Base-by-base conservation (phyloP, 2,113 vertebrate species). In the Leucoraja erinaceus region DNA sequence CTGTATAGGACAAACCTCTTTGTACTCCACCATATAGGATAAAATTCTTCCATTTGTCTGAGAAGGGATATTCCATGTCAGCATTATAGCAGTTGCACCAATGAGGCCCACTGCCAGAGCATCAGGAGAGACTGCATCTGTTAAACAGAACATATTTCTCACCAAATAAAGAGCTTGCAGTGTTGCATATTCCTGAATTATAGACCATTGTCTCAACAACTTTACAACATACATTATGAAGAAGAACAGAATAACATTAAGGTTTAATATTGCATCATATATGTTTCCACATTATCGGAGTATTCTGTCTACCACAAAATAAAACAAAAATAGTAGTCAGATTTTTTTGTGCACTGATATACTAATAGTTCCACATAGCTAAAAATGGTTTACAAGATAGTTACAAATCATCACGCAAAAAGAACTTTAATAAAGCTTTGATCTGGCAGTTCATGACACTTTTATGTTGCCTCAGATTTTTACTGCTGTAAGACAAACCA, bases 71-170 rank as follows among this genome's bases (percentile, higher is more conserved):
- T 95, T 96, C 99, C 99, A 99, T 18, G 98, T 97, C 0, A 99
- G 96, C 68, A 99, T 96, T 95, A 99, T 98, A 74, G 98, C 99
- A 94, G 97, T 99, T 94, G 98, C 99, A 25, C 98, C 99, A 6
- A 98, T 98, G 93, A 96, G 95, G 94, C 98, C 97, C 88, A 98
- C 98, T n/a, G 97, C 97, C 33, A 99, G 95, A 90, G 92, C 94
- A 78, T 94, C 93, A 70, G 98, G 98, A 22, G 97, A 95, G 4
- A 95, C 96, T 72, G 97, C 97, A 94, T 96, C 98, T 99, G 78
- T 92, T 94, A 20, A 93, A 90, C 93, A 0, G 14, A 93, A 83
- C 16, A 93, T 11, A n/a, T 59, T 25, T 28, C 33, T 74, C 75
- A 74, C 61, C 25, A 61, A 59, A 54, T 61, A 79, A 28, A 84